Conservation (phyloP, 2,113 vertebrate species). For the Percina caprodes region DNA sequence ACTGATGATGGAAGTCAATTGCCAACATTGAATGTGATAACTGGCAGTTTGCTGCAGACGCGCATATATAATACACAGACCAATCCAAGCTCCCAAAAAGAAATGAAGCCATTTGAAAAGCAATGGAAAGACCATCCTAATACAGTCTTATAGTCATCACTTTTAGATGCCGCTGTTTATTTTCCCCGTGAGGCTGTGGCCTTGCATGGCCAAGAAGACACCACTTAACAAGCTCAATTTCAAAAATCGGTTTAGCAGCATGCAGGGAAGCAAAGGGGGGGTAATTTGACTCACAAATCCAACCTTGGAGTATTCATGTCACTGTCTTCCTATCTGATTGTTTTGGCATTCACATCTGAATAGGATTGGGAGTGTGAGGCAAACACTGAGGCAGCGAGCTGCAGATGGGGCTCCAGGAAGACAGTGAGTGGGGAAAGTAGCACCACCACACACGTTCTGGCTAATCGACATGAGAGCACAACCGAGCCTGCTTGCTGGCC, state of each 20-base stretch:
- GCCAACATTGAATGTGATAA: conserved; percentile 48
- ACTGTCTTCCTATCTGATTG: conserved; percentile 72
- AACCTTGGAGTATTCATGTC: conserved; percentile 65
- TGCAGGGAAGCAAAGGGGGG: conserved; percentile 52
- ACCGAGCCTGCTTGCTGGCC: conserved; percentile 30
- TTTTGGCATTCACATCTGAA: conserved; percentile 74
- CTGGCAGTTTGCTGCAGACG: conserved; percentile 34
- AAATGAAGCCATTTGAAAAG: conserved; percentile 61
- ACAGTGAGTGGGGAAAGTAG: conserved; percentile 43
- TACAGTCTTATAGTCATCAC: conserved; percentile 41
- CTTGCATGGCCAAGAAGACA: conserved; percentile 49
- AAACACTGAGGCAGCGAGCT: conserved; percentile 53
- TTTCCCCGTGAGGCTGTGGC: conserved; percentile 45
- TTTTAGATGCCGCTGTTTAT: conserved; percentile 20
- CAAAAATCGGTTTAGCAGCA: conserved; percentile 76
- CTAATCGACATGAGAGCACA: conserved; percentile 61
- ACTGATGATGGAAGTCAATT: conserved; percentile 62
- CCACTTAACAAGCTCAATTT: conserved; percentile 74
- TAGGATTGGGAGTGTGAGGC: conserved; percentile 64
- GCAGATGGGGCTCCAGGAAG: conserved; percentile 73
- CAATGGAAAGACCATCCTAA: conserved; percentile 63
- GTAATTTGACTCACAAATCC: conserved; percentile 77
- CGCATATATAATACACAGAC: conserved; percentile 19
- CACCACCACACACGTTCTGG: conserved; percentile 55
- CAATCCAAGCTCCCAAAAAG: conserved; percentile 51